Evolutionary conservation across 1,140 invertebrate species (phyloP).

Genomic region (Papilio polyxenes): DNA sequence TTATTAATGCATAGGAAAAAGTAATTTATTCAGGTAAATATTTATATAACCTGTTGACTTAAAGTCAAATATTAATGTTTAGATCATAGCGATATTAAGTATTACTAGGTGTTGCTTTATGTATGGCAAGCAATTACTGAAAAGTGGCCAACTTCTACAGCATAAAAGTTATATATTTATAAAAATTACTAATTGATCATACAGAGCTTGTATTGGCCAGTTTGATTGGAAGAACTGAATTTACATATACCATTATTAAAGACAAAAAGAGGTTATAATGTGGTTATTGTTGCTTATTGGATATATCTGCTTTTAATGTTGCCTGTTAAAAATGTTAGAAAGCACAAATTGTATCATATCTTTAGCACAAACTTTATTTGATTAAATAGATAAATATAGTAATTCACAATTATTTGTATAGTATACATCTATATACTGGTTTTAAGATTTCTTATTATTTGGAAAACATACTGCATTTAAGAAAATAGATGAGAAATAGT

Average conservation of each 20-base stretch:
- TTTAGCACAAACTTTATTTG: constrained; percentile 54
- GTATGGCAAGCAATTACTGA: constrained; percentile 29
- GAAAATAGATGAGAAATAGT: constrained; percentile 23
- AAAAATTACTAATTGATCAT: constrained; percentile 46
- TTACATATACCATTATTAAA: constrained; percentile 44
- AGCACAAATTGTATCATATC: constrained; percentile 53
- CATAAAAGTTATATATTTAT: constrained; percentile 46
- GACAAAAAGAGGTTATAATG: constrained; percentile 40
- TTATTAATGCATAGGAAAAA: constrained; percentile 38
- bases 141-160: constrained; percentile 42
- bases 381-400: constrained; percentile 6
- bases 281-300: constrained; percentile 46
- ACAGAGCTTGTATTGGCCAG: constrained; percentile 48
- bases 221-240: constrained; percentile 52
- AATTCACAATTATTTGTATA: constrained; percentile 15
- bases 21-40: constrained; percentile 24
- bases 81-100: constrained; percentile 39
- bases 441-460: background rate
- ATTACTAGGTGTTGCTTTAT: constrained; percentile 39
- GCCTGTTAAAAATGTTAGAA: constrained; percentile 48
- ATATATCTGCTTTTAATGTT: constrained; percentile 44
- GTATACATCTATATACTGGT: constrained; percentile 3
- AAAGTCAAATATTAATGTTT: constrained; percentile 32
- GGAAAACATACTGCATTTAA: constrained; percentile 31
- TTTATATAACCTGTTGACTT: constrained; percentile 26